Evolutionary conservation across 2,888 invertebrate species (phyloP), one percentile per base, ranked within the genome.

Genomic region (Mythimna pallens): DNA sequence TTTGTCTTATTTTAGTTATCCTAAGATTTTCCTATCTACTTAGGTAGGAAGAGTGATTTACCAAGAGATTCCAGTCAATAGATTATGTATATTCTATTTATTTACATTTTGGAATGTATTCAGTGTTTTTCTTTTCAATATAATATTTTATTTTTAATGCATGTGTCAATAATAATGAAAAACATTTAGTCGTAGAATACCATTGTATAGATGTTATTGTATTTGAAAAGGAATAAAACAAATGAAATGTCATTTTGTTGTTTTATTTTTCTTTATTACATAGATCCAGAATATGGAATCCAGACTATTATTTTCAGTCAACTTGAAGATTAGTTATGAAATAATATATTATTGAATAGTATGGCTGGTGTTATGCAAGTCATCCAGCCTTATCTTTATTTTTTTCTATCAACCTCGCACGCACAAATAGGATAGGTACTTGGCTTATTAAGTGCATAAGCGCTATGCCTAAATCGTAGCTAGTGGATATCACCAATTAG

Each of bases 201-300:
- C 92, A 95, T 94, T 96, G 96, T 95, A 96, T 96, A 96, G 96
- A 96, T 96, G 96, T 96, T 96, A 96, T 95, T 96, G 96, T 96
- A 96, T 93, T 95, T 96, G 94, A 91, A 95, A 95, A 94, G 92
- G 90, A 96, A 96, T 95, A 95, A 96, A 96, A 93, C 82, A 73
- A 90, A 87, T 89, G 89, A 92, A 93, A 93, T 84, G 87, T 88
- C 84, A 57, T 20, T 65, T 54, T 73, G 47, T 59, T 52, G 9
- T 14, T 76, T 65, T 57, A 54, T 63, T 65, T 59, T 6, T 2
- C 22, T 63, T n/a, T 12, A 50, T 30, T 30, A 14, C 30, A 10
- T 22, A 14, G 36, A n/a, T 20, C 3, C 1, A 34, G 2, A 67
- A 25, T 22, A 34, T 10, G n/a, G 17, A 65, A 34, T 30, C 7